These are phyloP conservation scores for Neodon shergylaensis DNA, from an alignment of 2,113 vertebrate species.

Conservation along the genomic window DNA sequence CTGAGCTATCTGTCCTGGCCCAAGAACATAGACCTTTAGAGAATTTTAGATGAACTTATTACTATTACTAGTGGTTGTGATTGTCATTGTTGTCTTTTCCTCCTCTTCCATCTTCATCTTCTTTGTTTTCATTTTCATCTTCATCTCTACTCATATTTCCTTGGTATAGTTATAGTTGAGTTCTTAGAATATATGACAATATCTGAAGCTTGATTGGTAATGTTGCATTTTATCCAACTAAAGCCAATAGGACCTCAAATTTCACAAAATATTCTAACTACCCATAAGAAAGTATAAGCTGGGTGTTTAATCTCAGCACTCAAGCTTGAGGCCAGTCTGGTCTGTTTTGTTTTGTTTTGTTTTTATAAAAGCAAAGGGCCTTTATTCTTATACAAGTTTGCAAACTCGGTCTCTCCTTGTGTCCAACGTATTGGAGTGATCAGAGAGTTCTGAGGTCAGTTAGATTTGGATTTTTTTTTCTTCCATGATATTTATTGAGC, in stretches of 20 bases:
- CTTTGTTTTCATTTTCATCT: background rate
- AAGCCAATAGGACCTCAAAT: background rate
- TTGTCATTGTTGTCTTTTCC: background rate
- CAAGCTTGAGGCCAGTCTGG: background rate
- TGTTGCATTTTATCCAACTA: constrained; percentile 12
- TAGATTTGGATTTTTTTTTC: no score
- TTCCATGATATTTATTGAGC: no score
- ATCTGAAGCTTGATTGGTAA: background rate
- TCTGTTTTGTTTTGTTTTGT: no score
- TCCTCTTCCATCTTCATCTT: background rate
- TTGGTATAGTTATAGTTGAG: background rate
- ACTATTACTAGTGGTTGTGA: background rate
- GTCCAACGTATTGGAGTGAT: no score
- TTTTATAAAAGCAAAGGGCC: no score
- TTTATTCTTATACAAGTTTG: no score
- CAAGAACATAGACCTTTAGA: constrained; percentile 16
- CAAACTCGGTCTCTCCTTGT: no score
- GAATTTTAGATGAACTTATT: constrained; percentile 7
- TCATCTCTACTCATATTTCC: background rate
- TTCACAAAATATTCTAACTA: background rate
- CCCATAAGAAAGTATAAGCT: background rate
- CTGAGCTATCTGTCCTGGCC: background rate
- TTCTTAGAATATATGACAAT: background rate
- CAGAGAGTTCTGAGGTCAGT: no score
- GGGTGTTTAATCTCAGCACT: background rate